Conservation (phyloP, 2,888 invertebrate genomes). For the Galerucella nymphaeae region DNA sequence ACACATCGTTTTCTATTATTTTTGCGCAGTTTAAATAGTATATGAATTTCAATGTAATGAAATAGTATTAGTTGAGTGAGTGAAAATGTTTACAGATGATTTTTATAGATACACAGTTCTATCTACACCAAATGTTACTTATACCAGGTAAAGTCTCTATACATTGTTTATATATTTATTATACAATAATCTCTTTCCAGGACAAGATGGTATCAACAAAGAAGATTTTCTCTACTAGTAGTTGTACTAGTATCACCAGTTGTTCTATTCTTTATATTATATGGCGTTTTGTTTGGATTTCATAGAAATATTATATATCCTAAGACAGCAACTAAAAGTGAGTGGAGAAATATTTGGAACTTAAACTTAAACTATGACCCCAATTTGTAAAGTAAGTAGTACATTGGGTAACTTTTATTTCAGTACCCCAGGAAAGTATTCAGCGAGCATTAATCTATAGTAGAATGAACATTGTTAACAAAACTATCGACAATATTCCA, state of each 20-base stretch:
- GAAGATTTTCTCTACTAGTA: conserved; percentile 47
- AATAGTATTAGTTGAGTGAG: background rate
- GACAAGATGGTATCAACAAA: conserved; percentile 46
- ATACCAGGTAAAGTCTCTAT: conserved; percentile 23
- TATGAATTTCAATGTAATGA: background rate
- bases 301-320: conserved; percentile 52
- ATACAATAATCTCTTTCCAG: conserved; percentile 15
- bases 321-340: conserved; percentile 45
- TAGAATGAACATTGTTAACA: background rate
- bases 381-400: background rate
- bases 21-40: background rate
- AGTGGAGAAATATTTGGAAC: conserved; percentile 24
- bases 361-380: background rate
- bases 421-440: conserved; percentile 50
- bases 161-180: background rate
- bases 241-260: conserved; percentile 50
- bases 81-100: conserved; percentile 33
- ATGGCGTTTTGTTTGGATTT: conserved; percentile 50
- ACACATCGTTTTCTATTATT: background rate
- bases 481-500: conserved; percentile 6
- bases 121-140: conserved; percentile 18
- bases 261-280: conserved; percentile 52
- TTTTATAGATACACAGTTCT: conserved; percentile 33
- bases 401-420: conserved; percentile 14
- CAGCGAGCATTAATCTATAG: conserved; percentile 57